A percentile compares a stretch with the other conserved stretches of the same genome.
phyloP scores from a whole-genome alignment of 2,888 invertebrate species.

The Oeneis ivallda region DNA sequence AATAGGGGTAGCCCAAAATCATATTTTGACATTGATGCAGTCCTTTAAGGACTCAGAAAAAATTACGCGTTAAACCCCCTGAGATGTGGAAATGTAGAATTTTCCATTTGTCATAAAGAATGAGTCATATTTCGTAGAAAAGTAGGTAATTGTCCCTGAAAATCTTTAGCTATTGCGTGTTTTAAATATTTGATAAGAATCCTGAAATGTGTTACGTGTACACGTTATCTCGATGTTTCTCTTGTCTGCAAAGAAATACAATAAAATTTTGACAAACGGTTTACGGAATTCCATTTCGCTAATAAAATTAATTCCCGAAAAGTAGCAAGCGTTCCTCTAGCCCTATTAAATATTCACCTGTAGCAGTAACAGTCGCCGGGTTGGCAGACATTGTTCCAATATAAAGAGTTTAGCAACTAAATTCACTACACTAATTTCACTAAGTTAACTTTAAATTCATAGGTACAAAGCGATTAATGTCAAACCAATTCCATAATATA shows the following conservation, averaged over 20 bases:
- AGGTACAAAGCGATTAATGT: conserved; percentile 3
- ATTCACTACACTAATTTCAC: conserved; percentile 40
- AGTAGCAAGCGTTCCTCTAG: neutral
- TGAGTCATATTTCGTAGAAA: no score
- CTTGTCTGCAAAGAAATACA: neutral
- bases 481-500: neutral
- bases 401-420: conserved; percentile 36
- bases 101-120: no score
- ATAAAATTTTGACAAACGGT: neutral
- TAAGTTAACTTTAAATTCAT: conserved; percentile 13
- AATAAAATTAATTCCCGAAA: neutral
- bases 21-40: no score
- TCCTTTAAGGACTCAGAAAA: no score
- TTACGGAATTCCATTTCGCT: neutral
- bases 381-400: conserved; percentile 57
- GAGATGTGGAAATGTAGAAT: neutral
- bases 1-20: no score
- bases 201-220: no score
- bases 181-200: no score
- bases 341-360: conserved; percentile 26
- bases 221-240: neutral
- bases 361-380: conserved; percentile 57
- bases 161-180: no score
- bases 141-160: no score
- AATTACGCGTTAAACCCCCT: no score